Evolutionary conservation across 1,140 invertebrate genomes (phyloP), one percentile per base, ranked within the genome.

Genomic region (Hetaerina americana): DNA sequence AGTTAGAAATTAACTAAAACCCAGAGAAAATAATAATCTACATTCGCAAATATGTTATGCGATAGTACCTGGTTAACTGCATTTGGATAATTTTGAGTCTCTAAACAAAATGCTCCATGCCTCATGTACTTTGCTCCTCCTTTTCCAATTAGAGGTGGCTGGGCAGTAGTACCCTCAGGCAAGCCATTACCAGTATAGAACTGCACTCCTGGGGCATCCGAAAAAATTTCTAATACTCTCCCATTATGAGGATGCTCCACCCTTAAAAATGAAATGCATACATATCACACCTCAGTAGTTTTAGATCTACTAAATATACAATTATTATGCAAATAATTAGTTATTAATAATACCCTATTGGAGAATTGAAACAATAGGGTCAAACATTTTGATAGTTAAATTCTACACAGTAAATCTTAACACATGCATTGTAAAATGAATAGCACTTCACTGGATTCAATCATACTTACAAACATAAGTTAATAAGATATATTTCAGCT

Each of bases 21-120:
- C 0, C 0, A 70, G 0, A 70, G 27, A 57, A 27, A 5, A 22
- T 6, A 6, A 57, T 26, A 73, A 49, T 15, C n/a, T 29, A 22
- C 69, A 28, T 31, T 68, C 27, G 81, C 82, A 83, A 81, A n/a
- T n/a, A n/a, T n/a, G n/a, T n/a, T n/a, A n/a, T n/a, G n/a, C n/a
- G n/a, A n/a, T n/a, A n/a, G n/a, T n/a, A 92, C 86, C 79, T 95
- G 86, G 83, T 97, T 94, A 0, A 96, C 81, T 12, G 94, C 91
- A 82, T 98, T 91, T 0, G 95, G 95, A 84, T 90, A 97, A 77
- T 92, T 92, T 81, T 97, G 95, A 0, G 95, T 94, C 81, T 97
- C 94, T 31, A 97, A 82, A 78, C 92, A 96, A 74, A 97, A 90
- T 0, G 89, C 92, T 0, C 88, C 90, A 75, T 96, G 93, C 74